phyloP scores from a whole-genome alignment of 2,888 invertebrate species.

The Chirona hameri region DNA sequence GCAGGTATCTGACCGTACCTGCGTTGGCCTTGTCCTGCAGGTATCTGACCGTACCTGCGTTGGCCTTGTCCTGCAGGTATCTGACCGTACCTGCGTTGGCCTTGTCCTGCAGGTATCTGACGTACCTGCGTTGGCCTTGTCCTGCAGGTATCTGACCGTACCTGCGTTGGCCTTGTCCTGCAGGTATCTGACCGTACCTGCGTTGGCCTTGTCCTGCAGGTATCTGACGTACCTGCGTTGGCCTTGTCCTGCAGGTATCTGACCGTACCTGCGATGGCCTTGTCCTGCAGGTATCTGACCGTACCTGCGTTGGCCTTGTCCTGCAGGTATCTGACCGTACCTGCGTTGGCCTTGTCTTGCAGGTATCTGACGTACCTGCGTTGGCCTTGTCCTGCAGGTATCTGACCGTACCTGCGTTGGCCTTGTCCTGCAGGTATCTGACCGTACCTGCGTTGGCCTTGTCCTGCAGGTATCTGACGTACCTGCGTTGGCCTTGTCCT shows the following conservation, averaged over 20 bases:
- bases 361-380: slow-evolving; percentile 26
- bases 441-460: slow-evolving; percentile 28
- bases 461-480: slow-evolving; percentile 14
- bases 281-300: slow-evolving; percentile 25
- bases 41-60: slow-evolving; percentile 24
- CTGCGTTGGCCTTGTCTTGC: slow-evolving; percentile 25
- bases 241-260: no score
- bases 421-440: slow-evolving; percentile 25
- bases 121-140: no score
- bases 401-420: not conserved
- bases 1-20: slow-evolving; percentile 24
- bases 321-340: slow-evolving; percentile 24
- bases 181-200: slow-evolving; percentile 24
- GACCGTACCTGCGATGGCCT: slow-evolving; percentile 9
- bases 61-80: slow-evolving; percentile 27
- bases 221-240: no score
- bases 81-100: slow-evolving; percentile 27
- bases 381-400: no score
- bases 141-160: no score
- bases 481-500: slow-evolving; percentile 29
- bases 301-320: slow-evolving; percentile 26
- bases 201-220: slow-evolving; percentile 27
- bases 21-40: slow-evolving; percentile 26
- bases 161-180: slow-evolving; percentile 28
- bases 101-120: slow-evolving; percentile 26